Percentiles rank a stretch among this genome's conserved stretches.
These are phyloP conservation scores for Limnephilus marmoratus DNA, from an alignment of 2,888 invertebrate species.

Conservation along the genomic window DNA sequence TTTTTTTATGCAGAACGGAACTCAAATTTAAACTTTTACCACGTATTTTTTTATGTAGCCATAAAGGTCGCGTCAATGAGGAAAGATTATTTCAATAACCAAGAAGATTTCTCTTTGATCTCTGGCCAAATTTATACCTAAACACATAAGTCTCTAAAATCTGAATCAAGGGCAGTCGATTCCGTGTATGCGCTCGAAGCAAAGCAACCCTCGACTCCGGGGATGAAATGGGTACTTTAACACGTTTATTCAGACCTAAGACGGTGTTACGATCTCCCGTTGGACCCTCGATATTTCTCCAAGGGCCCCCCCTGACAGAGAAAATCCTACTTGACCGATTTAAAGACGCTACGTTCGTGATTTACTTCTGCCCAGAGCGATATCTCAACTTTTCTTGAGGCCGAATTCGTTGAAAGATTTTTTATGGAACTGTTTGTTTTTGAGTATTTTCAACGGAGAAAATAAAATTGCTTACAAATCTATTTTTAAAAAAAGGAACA, in stretches of 20 bases:
- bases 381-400: neutral
- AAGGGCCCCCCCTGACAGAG: neutral
- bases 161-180: neutral
- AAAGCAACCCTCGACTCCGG: conserved; percentile 34
- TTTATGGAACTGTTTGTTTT: neutral
- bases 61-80: too few species aligned
- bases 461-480: neutral
- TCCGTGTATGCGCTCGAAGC: neutral
- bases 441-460: neutral
- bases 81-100: too few species aligned
- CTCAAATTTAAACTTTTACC: too few species aligned
- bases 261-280: conserved; percentile 47
- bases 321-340: conserved; percentile 17
- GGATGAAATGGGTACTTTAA: conserved; percentile 51
- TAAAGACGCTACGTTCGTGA: conserved; percentile 8
- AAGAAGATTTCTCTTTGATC: neutral
- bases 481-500: too few species aligned
- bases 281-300: conserved; percentile 54
- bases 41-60: too few species aligned
- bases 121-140: neutral
- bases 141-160: neutral
- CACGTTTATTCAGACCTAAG: conserved; percentile 56
- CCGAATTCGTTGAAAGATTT: neutral
- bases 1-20: too few species aligned
- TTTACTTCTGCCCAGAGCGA: conserved; percentile 3